These are phyloP conservation scores for Threskiornis aethiopicus DNA, from an alignment of 2,797 vertebrate species.

Conservation along the genomic window DNA sequence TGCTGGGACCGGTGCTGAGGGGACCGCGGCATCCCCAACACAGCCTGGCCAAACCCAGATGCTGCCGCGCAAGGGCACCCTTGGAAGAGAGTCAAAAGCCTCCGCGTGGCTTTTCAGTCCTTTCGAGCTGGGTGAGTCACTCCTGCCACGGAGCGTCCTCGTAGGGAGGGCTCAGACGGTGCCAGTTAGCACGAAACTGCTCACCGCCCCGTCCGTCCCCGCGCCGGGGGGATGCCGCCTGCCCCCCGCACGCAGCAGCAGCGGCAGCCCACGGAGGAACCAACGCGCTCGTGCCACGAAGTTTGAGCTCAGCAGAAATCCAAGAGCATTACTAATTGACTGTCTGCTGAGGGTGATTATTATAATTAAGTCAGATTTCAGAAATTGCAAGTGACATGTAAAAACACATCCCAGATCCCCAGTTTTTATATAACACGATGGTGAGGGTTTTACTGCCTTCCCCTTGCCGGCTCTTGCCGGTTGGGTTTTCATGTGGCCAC, in stretches of 20 bases:
- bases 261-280: background rate
- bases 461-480: rapidly evolving
- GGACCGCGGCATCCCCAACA: background rate
- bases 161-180: background rate
- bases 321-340: background rate
- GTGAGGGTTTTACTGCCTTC: background rate
- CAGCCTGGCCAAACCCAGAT: background rate
- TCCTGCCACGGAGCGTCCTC: background rate
- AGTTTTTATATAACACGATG: rapidly evolving
- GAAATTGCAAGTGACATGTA: background rate
- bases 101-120: rapidly evolving
- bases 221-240: rapidly evolving
- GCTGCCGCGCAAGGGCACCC: background rate
- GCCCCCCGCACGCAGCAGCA: background rate
- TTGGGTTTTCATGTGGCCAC: rapidly evolving
- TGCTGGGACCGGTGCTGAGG: background rate
- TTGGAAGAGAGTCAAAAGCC: background rate
- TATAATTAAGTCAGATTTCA: background rate
- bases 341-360: conserved; percentile 2
- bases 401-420: background rate
- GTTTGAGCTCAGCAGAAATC: background rate
- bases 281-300: background rate
- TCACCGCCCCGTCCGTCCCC: background rate
- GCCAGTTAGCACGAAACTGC: background rate
- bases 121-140: background rate